Evolutionary conservation across 2,888 invertebrate genomes (phyloP).

Genomic region (Yponomeuta plumbellus): DNA sequence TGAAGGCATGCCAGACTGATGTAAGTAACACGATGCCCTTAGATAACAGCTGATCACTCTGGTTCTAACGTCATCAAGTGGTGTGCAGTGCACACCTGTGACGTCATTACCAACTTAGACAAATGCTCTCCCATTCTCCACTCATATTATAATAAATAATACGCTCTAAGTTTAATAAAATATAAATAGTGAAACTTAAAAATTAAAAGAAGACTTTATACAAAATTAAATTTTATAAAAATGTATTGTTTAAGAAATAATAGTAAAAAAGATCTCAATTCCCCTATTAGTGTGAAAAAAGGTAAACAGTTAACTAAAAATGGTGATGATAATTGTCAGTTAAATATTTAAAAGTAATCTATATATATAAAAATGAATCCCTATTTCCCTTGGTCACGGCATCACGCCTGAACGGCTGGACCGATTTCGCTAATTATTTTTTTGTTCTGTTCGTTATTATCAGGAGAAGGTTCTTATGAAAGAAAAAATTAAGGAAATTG

Average conservation of each 20-base stretch:
- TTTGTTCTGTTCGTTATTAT: too few species aligned
- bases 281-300: conserved; percentile 7
- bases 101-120: conserved; percentile 47
- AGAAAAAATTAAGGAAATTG: too few species aligned
- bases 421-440: too few species aligned
- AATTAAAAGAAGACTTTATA: conserved; percentile 15
- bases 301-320: neutral
- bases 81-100: conserved; percentile 29
- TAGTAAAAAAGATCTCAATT: conserved; percentile 10
- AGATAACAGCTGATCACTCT: too few species aligned
- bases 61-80: too few species aligned
- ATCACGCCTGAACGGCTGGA: too few species aligned
- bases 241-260: conserved; percentile 10
- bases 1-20: too few species aligned
- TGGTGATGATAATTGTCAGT: neutral
- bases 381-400: too few species aligned
- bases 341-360: neutral
- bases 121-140: conserved; percentile 48
- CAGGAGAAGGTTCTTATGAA: too few species aligned
- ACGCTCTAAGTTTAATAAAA: conserved; percentile 13
- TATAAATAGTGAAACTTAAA: conserved; percentile 16
- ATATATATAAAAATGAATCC: too few species aligned
- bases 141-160: conserved; percentile 29
- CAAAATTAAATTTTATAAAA: conserved; percentile 18
- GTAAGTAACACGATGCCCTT: too few species aligned